phyloP scores from a whole-genome alignment of 2,797 vertebrate species.

The Schizopygopsis pylzovi region DNA sequence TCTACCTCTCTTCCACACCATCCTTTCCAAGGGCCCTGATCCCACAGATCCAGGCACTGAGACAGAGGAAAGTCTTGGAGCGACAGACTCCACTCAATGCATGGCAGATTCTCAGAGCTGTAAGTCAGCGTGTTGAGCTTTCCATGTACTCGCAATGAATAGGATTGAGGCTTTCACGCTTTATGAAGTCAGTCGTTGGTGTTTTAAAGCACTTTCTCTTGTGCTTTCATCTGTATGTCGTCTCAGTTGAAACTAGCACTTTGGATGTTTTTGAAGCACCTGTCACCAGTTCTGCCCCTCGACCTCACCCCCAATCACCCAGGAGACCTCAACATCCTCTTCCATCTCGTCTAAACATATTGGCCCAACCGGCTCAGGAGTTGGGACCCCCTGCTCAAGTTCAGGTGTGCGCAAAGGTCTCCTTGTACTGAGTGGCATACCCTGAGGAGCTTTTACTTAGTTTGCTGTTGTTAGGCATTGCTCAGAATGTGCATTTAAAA shows the following conservation, averaged over 20 bases:
- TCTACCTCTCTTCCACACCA: neutral
- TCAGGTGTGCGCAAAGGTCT: slow-evolving; percentile 59
- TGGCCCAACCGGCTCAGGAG: slow-evolving; percentile 86
- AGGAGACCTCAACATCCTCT: slow-evolving; percentile 87
- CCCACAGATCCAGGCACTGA: slow-evolving; percentile 93
- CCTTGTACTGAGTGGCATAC: neutral
- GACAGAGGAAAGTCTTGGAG: slow-evolving; percentile 93
- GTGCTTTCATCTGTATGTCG: neutral
- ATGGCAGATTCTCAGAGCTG: slow-evolving; percentile 92
- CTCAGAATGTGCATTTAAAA: neutral
- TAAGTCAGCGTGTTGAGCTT: slow-evolving; percentile 34
- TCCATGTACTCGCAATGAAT: neutral
- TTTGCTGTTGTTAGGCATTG: neutral
- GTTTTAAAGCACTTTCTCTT: neutral
- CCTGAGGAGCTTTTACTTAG: neutral
- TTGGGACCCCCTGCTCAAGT: slow-evolving; percentile 89
- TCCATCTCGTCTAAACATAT: slow-evolving; percentile 87
- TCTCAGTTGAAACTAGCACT: slow-evolving; percentile 81
- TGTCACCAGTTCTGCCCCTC: slow-evolving; percentile 83
- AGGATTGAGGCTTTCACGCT: neutral
- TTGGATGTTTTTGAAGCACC: slow-evolving; percentile 87
- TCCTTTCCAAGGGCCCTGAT: slow-evolving; percentile 83
- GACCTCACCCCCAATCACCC: slow-evolving; percentile 86
- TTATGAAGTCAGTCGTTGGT: neutral
- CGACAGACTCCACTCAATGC: slow-evolving; percentile 89